Conservation (phyloP, 2,113 vertebrate genomes). For the Psittacula cyanocephala region DNA sequence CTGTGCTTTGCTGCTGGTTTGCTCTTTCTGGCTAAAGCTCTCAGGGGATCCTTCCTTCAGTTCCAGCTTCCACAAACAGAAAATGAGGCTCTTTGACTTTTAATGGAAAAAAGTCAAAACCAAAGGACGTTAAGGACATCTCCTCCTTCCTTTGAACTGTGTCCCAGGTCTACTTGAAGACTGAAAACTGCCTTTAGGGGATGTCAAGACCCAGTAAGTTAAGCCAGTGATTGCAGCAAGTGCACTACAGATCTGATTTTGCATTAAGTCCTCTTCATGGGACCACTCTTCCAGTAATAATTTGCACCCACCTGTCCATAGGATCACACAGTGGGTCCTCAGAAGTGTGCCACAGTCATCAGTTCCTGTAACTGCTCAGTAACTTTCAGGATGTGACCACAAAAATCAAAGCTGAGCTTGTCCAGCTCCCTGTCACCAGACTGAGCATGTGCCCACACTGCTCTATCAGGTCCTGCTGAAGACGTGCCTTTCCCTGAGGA, state of each 20-base stretch:
- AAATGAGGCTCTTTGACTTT: not conserved
- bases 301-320: not conserved
- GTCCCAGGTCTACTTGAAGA: not conserved
- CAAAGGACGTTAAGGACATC: not conserved
- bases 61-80: not conserved
- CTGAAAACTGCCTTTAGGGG: not conserved
- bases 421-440: not conserved
- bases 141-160: not conserved
- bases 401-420: not conserved
- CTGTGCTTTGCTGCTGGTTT: fast-evolving
- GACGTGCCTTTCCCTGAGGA: not conserved
- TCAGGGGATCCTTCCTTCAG: not conserved
- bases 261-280: not conserved
- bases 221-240: not conserved
- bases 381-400: not conserved
- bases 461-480: not conserved
- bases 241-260: not conserved
- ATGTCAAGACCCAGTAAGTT: not conserved
- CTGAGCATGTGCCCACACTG: not conserved
- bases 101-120: not conserved
- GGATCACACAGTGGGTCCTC: not conserved
- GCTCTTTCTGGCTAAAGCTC: not conserved
- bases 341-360: not conserved
- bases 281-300: not conserved
- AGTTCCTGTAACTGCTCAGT: not conserved